Evolutionary conservation across 2,797 vertebrate genomes (phyloP).

Genomic region (Dendrocincla fuliginosa): DNA sequence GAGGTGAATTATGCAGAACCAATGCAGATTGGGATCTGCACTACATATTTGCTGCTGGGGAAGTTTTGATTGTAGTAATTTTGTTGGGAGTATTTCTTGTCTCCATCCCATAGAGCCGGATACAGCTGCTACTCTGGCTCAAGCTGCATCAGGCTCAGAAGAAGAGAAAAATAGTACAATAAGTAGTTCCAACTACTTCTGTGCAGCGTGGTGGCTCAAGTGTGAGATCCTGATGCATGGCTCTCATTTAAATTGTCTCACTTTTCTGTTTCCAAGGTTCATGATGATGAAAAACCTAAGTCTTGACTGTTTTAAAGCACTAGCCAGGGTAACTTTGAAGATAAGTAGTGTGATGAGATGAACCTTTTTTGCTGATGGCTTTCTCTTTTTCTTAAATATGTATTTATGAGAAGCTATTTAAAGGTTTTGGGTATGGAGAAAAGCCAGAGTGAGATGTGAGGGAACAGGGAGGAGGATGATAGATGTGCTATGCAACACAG

Average conservation of each 20-base stretch:
- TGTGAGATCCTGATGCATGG: not conserved
- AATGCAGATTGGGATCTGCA: not conserved
- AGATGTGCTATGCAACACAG: not conserved
- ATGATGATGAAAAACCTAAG: not conserved
- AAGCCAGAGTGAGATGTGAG: not conserved
- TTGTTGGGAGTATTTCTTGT: not conserved
- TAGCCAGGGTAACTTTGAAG: not conserved
- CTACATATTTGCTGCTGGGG: not conserved
- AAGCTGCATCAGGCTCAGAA: not conserved
- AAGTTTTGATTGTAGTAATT: not conserved
- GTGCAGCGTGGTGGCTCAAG: rapidly evolving
- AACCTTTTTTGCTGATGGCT: not conserved
- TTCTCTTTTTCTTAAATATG: not conserved
- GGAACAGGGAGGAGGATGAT: not conserved
- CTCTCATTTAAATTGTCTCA: not conserved
- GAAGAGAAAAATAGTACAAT: not conserved
- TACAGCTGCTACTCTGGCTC: not conserved
- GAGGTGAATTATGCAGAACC: not conserved
- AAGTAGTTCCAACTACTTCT: not conserved
- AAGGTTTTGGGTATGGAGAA: not conserved
- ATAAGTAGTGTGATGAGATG: not conserved
- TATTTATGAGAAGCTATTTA: not conserved
- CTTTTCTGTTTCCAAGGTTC: not conserved
- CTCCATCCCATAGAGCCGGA: not conserved
- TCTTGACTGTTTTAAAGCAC: not conserved